Percentiles rank a stretch among this genome's conserved stretches.
These are phyloP conservation scores for Serinus canaria DNA, from an alignment of 2,113 vertebrate species.

Conservation along the genomic window DNA sequence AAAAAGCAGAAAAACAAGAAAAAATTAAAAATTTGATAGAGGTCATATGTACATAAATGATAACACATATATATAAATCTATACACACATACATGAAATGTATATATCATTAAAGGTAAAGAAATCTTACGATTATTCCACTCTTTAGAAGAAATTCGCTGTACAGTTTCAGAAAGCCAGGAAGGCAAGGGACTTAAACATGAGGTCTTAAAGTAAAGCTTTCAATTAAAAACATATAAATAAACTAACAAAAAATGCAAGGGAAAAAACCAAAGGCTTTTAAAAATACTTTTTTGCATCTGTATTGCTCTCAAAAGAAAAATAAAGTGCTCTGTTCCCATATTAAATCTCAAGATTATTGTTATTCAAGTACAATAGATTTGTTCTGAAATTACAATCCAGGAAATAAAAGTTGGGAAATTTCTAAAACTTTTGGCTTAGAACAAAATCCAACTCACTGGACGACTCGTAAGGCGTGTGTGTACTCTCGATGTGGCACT, in stretches of 20 bases:
- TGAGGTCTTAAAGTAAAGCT: neutral
- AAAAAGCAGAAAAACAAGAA: neutral
- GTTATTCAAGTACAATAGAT: neutral
- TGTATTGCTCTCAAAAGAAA: neutral
- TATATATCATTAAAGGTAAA: neutral
- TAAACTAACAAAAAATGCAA: neutral
- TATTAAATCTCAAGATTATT: neutral
- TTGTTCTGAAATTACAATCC: neutral
- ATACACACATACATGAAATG: neutral
- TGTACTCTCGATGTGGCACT: constrained; percentile 97
- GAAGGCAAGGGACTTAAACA: neutral
- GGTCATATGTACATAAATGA: neutral
- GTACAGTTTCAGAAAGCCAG: neutral
- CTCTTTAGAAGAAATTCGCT: neutral
- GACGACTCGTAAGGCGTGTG: constrained; percentile 92
- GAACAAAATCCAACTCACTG: constrained; percentile 75
- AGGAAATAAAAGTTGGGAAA: neutral
- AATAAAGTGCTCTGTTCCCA: neutral
- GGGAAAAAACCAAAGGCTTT: neutral
- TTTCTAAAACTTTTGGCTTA: neutral
- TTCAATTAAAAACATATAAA: neutral
- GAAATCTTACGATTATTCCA: neutral
- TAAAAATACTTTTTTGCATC: neutral
- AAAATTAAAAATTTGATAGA: neutral
- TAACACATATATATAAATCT: neutral